A percentile compares a stretch with the other conserved stretches of the same genome.
Evolutionary conservation across 2,797 vertebrate genomes (phyloP).

Genomic region (Malacoctenus gilli): DNA sequence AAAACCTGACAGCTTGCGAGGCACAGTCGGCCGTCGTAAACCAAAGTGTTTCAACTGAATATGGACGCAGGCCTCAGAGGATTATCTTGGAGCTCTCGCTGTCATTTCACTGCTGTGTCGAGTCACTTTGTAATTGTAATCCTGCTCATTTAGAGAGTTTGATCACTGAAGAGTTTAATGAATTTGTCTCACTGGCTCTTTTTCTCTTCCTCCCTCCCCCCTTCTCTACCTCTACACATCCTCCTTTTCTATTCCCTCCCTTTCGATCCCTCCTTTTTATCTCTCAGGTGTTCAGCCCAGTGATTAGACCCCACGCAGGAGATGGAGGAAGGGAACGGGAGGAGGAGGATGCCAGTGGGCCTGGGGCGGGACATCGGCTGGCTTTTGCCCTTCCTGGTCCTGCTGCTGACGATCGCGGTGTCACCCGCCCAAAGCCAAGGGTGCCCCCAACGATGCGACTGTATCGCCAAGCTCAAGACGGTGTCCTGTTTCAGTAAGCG

Average conservation of each 20-base stretch:
- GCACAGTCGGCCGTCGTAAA: conserved; percentile 21
- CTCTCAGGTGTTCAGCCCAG: conserved; percentile 81
- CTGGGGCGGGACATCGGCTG: conserved; percentile 76
- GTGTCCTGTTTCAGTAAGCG: conserved; percentile 90
- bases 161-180: conserved; percentile 50
- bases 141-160: conserved; percentile 59
- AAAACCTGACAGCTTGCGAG: conserved; percentile 15
- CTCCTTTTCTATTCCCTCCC: conserved; percentile 5
- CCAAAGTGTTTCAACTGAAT: conserved; percentile 38
- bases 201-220: conserved; percentile 31
- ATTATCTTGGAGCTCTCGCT: conserved; percentile 46
- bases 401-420: conserved; percentile 80
- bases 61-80: conserved; percentile 39
- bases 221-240: neutral
- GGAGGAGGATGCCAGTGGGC: conserved; percentile 81
- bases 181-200: conserved; percentile 58
- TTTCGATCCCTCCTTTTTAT: conserved; percentile 24
- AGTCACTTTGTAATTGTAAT: conserved; percentile 67
- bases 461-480: conserved; percentile 79
- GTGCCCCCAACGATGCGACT: conserved; percentile 94
- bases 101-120: conserved; percentile 51
- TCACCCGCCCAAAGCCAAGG: conserved; percentile 71
- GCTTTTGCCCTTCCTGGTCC: conserved; percentile 81
- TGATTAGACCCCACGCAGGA: conserved; percentile 74
- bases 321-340: conserved; percentile 36